A percentile compares a stretch with the other conserved stretches of the same genome.
These are phyloP conservation scores for Drosophila melanosoma DNA, from an alignment of 2,888 invertebrate species.

Conservation along the genomic window DNA sequence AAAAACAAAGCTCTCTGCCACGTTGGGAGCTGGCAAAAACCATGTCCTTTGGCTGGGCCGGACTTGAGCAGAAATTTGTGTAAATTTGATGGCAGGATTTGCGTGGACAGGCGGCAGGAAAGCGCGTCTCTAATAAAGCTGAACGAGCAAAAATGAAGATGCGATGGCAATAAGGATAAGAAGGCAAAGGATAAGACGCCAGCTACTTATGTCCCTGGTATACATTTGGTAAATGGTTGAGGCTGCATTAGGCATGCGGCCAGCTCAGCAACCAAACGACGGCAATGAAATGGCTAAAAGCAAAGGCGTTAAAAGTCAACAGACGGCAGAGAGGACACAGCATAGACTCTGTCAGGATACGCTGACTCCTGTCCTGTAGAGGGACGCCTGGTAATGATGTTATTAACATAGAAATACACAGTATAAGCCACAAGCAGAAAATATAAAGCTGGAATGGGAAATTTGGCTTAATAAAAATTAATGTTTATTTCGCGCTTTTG, in stretches of 20 bases:
- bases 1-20: conserved; percentile 52
- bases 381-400: conserved; percentile 66
- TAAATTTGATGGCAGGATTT: conserved; percentile 76
- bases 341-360: conserved; percentile 13
- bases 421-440: conserved; percentile 60
- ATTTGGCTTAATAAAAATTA: conserved; percentile 65
- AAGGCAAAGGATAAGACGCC: conserved; percentile 57
- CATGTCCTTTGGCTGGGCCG: conserved; percentile 59
- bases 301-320: conserved; percentile 74
- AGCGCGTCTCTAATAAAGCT: conserved; percentile 63
- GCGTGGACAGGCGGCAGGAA: conserved; percentile 42
- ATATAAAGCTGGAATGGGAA: conserved; percentile 4
- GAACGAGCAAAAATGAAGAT: conserved; percentile 75
- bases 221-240: conserved; percentile 41
- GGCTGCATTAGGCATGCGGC: conserved; percentile 52
- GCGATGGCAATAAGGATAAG: conserved; percentile 75
- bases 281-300: conserved; percentile 56
- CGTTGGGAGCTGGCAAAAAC: conserved; percentile 62
- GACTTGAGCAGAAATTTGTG: conserved; percentile 66
- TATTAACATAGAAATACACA: conserved; percentile 74
- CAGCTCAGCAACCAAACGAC: conserved; percentile 33
- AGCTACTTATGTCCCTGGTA: conserved; percentile 46
- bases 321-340: conserved; percentile 13
- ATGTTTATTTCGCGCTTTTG: conserved; percentile 69
- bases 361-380: conserved; percentile 17